Base-by-base conservation (phyloP, 2,797 vertebrate species). In the Pangasius larnaudii region DNA sequence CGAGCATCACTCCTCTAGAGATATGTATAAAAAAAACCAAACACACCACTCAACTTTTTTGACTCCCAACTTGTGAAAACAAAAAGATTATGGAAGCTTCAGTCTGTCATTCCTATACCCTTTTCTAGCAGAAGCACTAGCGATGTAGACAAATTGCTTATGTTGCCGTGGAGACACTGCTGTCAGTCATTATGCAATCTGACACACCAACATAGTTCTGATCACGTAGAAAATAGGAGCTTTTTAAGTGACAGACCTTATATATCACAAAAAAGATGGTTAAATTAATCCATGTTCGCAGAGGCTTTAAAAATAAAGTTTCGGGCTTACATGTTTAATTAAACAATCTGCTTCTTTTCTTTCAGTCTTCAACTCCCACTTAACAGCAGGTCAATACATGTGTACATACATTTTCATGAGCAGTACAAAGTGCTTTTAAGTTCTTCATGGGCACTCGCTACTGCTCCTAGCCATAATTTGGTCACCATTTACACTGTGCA, bases 321-420 rank as follows among this genome's bases (percentile, higher is more conserved):
- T 46, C 24, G 18, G 14, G 0, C 36, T 30, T 13, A 83, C 4
- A 78, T 61, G 58, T n/a, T 46, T 49, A 46, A 46, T 82, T 82
- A 63, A 81, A 81, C 56, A 81, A 82, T n/a, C 79, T 46, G 39
- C 36, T 30, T 82, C n/a, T 24, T 59, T 33, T 80, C 75, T 36
- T 80, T 59, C 53, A 39, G 33, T 39, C 30, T 61, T 81, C 56
- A 81, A 61, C 36, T 39, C 79, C 56, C 39, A 82, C 33, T 63
- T 82, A 63, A 63, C 59, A n/a, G 56, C 24, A 82, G 80, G 80
- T 82, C 78, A 63, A 1, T n/a, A 63, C 59, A 83, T 65, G 39
- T 65, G 42, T 2, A 49, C 79, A 82, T 83, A 65, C 8, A 82
- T 63, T 65, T 82, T 82, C 80, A 82, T 82, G n/a, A 63, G 46